Evolutionary conservation across 2,888 invertebrate genomes (phyloP).

Genomic region (Drosophila longiperda): DNA sequence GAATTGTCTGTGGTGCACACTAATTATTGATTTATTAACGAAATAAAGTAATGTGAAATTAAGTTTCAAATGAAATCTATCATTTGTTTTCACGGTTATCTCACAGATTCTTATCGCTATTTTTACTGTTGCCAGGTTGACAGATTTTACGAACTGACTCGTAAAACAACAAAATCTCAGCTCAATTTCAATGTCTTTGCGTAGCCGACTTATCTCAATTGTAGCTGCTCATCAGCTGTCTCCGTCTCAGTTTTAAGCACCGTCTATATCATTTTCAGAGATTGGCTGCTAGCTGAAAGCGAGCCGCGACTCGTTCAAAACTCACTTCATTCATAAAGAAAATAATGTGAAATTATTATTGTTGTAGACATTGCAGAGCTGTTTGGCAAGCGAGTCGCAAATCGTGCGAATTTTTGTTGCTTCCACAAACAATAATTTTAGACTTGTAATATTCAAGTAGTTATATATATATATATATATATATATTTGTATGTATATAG

Average conservation of each 20-base stretch:
- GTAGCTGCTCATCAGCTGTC: slow-evolving; percentile 26
- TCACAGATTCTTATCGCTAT: slow-evolving; percentile 38
- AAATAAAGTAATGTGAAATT: slow-evolving; percentile 11
- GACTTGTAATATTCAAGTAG: slow-evolving; percentile 55
- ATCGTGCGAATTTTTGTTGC: slow-evolving; percentile 68
- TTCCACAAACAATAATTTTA: slow-evolving; percentile 59
- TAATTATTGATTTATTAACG: slow-evolving; percentile 1
- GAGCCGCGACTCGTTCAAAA: slow-evolving; percentile 26
- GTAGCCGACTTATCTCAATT: slow-evolving; percentile 23
- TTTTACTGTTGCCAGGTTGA: slow-evolving; percentile 30
- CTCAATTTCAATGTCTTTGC: neutral
- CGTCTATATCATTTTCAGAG: slow-evolving; percentile 13
- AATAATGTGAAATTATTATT: slow-evolving; percentile 62
- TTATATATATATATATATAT: slow-evolving; percentile 30
- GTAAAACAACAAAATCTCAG: slow-evolving; percentile 15
- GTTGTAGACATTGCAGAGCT: slow-evolving; percentile 26
- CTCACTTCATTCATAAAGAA: slow-evolving; percentile 50
- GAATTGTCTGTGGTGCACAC: neutral
- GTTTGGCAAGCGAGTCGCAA: slow-evolving; percentile 56
- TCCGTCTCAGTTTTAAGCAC: slow-evolving; percentile 7
- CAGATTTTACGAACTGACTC: slow-evolving; percentile 6
- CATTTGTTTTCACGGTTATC: slow-evolving; percentile 18
- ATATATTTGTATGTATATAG: slow-evolving; percentile 19
- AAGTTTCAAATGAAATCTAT: neutral
- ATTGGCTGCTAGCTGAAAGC: slow-evolving; percentile 17